Conservation (phyloP, 1,140 invertebrate species). For the Bombus superbus region DNA sequence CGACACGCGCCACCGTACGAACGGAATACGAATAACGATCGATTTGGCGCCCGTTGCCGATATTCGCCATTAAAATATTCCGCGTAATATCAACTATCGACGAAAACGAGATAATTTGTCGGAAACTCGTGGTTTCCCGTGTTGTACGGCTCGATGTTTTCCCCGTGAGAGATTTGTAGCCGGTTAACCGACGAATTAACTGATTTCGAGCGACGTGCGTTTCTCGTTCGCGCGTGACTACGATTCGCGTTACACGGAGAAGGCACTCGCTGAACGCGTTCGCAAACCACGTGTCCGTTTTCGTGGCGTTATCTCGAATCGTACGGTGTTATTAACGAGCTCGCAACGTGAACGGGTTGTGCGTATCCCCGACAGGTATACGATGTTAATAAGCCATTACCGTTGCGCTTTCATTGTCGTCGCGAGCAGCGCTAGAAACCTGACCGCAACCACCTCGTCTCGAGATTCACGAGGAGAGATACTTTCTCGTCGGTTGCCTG, state of each 20-base stretch:
- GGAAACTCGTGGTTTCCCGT: conserved; percentile 8
- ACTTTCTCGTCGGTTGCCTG: background rate
- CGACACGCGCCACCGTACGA: background rate
- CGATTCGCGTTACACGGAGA: background rate
- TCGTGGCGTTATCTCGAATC: conserved; percentile 37
- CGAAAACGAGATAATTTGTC: conserved; percentile 6
- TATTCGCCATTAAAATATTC: conserved; percentile 6
- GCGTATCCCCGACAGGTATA: conserved; percentile 10
- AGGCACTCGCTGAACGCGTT: background rate
- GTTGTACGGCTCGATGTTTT: background rate
- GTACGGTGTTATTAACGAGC: conserved; percentile 38
- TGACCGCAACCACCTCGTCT: background rate
- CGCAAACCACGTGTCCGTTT: background rate
- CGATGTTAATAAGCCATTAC: conserved; percentile 36
- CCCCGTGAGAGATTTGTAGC: background rate
- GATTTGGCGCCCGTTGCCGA: background rate
- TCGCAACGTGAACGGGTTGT: conserved; percentile 31
- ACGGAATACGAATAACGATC: conserved; percentile 7
- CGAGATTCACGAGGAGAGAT: conserved; percentile 23
- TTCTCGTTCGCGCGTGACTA: conserved; percentile 37
- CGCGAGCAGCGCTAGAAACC: background rate
- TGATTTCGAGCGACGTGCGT: conserved; percentile 29
- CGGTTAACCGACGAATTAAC: conserved; percentile 19
- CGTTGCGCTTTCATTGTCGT: conserved; percentile 24
- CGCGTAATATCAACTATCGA: background rate